phyloP scores from a whole-genome alignment of 2,797 vertebrate genomes.

The Phoxinus dragarum region DNA sequence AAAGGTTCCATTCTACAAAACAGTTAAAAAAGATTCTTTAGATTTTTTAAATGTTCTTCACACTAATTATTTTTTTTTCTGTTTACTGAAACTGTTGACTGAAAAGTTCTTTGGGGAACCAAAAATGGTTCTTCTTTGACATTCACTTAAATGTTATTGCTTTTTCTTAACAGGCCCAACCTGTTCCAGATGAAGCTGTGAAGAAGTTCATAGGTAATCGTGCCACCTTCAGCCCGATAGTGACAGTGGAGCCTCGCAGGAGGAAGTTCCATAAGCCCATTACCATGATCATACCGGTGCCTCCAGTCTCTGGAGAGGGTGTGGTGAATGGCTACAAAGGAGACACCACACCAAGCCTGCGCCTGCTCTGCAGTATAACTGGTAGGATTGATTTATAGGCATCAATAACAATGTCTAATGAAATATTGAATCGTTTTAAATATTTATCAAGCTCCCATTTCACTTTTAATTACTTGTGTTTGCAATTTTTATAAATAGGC shows the following conservation, averaged over 20 bases:
- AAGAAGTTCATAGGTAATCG: constrained; percentile 96
- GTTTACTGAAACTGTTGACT: not conserved
- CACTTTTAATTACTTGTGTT: not conserved
- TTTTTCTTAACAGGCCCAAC: constrained; percentile 85
- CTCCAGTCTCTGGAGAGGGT: constrained; percentile 92
- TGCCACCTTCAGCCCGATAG: constrained; percentile 97
- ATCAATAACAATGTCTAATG: not conserved
- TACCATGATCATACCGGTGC: constrained; percentile 98
- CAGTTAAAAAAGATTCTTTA: not conserved
- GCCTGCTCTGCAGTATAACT: constrained; percentile 98
- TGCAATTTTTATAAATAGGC: not conserved
- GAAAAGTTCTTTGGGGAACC: too few relatives aligned
- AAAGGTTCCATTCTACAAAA: not conserved
- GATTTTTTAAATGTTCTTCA: not conserved
- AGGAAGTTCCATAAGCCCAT: constrained; percentile 99
- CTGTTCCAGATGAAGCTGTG: constrained; percentile 91
- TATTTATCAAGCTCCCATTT: not conserved
- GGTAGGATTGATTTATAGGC: constrained; percentile 72
- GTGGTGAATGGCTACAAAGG: constrained; percentile 93
- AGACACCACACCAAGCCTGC: constrained; percentile 90
- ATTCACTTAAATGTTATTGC: not conserved
- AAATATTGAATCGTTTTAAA: not conserved
- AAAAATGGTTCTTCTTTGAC: too few relatives aligned
- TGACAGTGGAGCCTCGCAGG: constrained; percentile 97
- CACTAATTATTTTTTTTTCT: not conserved